Evolutionary conservation across 1,140 invertebrate species (phyloP).

Genomic region (Pseudobourletiella spinata): DNA sequence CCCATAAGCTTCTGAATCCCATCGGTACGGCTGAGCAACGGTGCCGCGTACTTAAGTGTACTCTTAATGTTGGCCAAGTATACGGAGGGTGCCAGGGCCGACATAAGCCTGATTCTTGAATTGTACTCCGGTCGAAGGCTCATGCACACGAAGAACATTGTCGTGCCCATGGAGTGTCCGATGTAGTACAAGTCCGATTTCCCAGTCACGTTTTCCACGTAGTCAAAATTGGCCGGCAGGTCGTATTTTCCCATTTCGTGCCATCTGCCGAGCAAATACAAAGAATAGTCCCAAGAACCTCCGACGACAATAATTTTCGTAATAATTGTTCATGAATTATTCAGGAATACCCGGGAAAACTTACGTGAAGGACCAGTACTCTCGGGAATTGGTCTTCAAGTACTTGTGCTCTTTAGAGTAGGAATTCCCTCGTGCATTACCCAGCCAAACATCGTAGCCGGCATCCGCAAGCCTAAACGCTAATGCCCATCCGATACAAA

Average conservation of each 20-base stretch:
- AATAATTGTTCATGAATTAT: no score
- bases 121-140: conserved; percentile 55
- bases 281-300: no score
- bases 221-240: conserved; percentile 38
- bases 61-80: conserved; percentile 43
- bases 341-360: no score
- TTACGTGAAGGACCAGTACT: no score
- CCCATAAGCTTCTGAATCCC: neutral
- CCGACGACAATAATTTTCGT: no score
- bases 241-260: conserved; percentile 38
- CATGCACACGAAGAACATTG: conserved; percentile 51
- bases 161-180: conserved; percentile 63
- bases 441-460: no score
- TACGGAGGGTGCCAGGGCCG: conserved; percentile 59
- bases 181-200: conserved; percentile 37
- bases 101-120: conserved; percentile 53
- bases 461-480: no score
- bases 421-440: no score
- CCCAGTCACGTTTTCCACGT: conserved; percentile 16
- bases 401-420: no score
- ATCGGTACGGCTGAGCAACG: neutral
- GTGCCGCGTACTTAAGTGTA: neutral
- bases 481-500: no score
- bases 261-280: no score
- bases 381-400: no score